phyloP scores from a whole-genome alignment of 2,113 vertebrate genomes.

The Gavialis gangeticus region DNA sequence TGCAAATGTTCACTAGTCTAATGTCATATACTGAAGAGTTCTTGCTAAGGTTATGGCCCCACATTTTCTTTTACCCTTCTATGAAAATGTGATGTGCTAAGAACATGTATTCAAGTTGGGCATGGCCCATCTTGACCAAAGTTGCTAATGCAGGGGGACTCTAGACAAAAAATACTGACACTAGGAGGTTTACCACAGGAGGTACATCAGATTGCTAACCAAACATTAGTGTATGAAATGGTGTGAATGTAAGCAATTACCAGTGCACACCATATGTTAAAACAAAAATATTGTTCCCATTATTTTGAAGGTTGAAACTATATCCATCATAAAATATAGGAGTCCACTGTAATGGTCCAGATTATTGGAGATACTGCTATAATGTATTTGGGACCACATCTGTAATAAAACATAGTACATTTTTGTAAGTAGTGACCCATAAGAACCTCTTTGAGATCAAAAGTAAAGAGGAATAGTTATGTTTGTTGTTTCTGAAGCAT shows the following conservation, averaged over 20 bases:
- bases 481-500: not conserved
- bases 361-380: not conserved
- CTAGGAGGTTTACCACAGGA: not conserved
- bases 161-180: not conserved
- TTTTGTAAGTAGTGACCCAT: not conserved
- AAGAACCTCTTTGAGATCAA: not conserved
- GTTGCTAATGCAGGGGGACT: rapidly evolving
- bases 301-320: not conserved
- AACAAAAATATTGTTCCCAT: not conserved
- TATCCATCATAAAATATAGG: not conserved
- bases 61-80: not conserved
- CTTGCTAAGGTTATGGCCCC: not conserved
- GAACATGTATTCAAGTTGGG: not conserved
- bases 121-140: not conserved
- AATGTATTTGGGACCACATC: not conserved
- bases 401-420: not conserved
- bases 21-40: not conserved
- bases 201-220: not conserved
- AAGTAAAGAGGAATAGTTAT: not conserved
- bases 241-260: not conserved
- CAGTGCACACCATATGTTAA: not conserved
- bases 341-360: not conserved
- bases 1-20: not conserved
- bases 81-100: not conserved
- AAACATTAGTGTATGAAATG: not conserved